Evolutionary conservation across 2,888 invertebrate genomes (phyloP), one percentile per base, ranked within the genome.

Genomic region (Campoplex capitator): DNA sequence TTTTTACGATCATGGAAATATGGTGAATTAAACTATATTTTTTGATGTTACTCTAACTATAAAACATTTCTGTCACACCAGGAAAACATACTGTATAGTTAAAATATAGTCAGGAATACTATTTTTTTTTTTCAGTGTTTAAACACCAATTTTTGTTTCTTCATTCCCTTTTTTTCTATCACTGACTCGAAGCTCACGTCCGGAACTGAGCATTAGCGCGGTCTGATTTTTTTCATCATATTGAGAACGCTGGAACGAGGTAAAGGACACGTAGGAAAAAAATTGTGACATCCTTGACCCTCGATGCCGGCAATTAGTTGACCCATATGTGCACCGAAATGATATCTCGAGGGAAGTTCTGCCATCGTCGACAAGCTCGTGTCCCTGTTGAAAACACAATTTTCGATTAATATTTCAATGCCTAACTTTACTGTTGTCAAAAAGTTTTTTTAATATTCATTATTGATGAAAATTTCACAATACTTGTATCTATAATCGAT

Each of bases 291-390:
- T 79, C 96, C 96, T 90, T 96, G 96, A 89, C 96, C 96, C 92
- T 96, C 96, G 70, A 96, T 94, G 35, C 96, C 96, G 71, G 96
- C 95, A 86, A 96, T 96, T 88, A 96, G 94, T 93, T 96, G 96
- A 83, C 96, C 96, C 96, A 96, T 96, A 92, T 96, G 96, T 35
- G 96, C 96, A 13, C 96, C 96, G 92, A 96, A 96, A 92, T 96
- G 96, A 91, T 96, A 96, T 91, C 95, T 95, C 54, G 96, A 96
- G 0, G 96, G 95, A 84, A 96, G 95, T 94, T 96, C 96, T 23
- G 96, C 96, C 89, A 96, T 95, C 48, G 95, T 96, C 88, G 95
- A 95, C 89, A 96, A 95, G 83, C 96, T 96, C 45, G 96, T 96
- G 90, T 96, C 96, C 91, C 96, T 96, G 58, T 94, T 16, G 92